Evolutionary conservation across 2,797 vertebrate species (phyloP).

Genomic region (Mionectes olivaceus): DNA sequence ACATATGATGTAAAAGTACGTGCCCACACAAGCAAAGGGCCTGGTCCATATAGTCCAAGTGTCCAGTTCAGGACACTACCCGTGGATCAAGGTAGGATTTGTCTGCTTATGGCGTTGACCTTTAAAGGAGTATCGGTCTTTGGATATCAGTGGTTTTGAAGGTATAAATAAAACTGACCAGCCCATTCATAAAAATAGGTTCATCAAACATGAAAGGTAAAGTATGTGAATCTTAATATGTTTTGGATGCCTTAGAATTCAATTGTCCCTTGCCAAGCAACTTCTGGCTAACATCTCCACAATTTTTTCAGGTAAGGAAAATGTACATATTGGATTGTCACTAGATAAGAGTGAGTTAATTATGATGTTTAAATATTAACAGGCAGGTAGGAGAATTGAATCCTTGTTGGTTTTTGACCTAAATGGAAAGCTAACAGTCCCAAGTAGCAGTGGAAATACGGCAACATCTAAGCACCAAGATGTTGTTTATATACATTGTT

Average conservation of each 20-base stretch:
- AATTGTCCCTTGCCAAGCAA: slow-evolving; percentile 72
- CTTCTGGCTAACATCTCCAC: slow-evolving; percentile 74
- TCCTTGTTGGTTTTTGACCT: not conserved
- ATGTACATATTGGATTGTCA: slow-evolving; percentile 12
- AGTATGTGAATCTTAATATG: slow-evolving; percentile 78
- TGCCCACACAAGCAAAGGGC: slow-evolving; percentile 99
- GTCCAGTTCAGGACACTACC: slow-evolving; percentile 99
- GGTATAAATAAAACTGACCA: slow-evolving; percentile 78
- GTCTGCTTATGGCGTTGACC: slow-evolving; percentile 84
- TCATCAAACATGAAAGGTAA: slow-evolving; percentile 82
- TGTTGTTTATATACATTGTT: slow-evolving; percentile 91
- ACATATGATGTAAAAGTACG: slow-evolving; percentile 99
- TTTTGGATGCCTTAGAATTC: slow-evolving; percentile 78
- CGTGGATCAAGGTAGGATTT: slow-evolving; percentile 99
- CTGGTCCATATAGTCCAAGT: slow-evolving; percentile 99
- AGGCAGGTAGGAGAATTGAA: slow-evolving; percentile 71
- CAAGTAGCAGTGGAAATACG: slow-evolving; percentile 8
- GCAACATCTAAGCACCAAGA: slow-evolving; percentile 47
- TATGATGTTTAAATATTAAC: slow-evolving; percentile 43
- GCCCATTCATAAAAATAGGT: slow-evolving; percentile 80
- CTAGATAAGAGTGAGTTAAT: slow-evolving; percentile 41
- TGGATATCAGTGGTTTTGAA: slow-evolving; percentile 81
- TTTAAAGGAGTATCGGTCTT: slow-evolving; percentile 82
- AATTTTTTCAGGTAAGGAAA: slow-evolving; percentile 80
- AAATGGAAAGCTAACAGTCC: slow-evolving; percentile 8